Evolutionary conservation across 2,888 invertebrate species (phyloP).

Genomic region (Tyria jacobaeae): DNA sequence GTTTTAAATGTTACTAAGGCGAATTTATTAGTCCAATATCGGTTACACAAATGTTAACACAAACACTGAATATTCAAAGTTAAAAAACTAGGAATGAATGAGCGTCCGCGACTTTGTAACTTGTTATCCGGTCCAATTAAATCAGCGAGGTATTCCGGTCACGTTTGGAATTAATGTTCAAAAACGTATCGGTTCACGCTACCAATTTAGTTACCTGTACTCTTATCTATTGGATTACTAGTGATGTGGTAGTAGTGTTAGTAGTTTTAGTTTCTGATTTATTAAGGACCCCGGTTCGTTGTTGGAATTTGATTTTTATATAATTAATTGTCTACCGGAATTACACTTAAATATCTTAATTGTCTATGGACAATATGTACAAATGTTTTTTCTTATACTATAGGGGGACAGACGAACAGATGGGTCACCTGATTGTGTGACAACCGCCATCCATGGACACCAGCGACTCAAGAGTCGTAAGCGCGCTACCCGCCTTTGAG

Average conservation of each 20-base stretch:
- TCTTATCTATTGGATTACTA: constrained; percentile 47
- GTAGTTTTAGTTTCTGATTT: constrained; percentile 12
- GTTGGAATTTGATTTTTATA: constrained; percentile 4
- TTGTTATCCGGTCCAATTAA: constrained; percentile 53
- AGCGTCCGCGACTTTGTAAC: constrained; percentile 38
- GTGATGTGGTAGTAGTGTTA: constrained; percentile 38
- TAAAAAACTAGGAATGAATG: constrained; percentile 4
- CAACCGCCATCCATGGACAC: too few relatives aligned
- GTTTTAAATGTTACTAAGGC: too few relatives aligned
- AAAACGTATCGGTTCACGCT: constrained; percentile 52
- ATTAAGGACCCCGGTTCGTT: constrained; percentile 7
- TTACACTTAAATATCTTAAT: too few relatives aligned
- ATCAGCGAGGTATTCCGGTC: constrained; percentile 45
- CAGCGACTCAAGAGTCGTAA: too few relatives aligned
- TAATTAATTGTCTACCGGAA: neutral
- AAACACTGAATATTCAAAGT: neutral
- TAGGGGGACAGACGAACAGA: too few relatives aligned
- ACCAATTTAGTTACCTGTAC: constrained; percentile 48
- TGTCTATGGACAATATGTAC: too few relatives aligned
- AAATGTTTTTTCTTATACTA: too few relatives aligned
- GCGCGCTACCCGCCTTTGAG: too few relatives aligned
- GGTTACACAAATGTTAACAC: neutral
- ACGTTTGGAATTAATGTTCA: constrained; percentile 59
- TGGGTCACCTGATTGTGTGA: too few relatives aligned
- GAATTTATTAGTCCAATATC: neutral